A percentile compares a stretch with the other conserved stretches of the same genome.
phyloP scores from a whole-genome alignment of 2,113 vertebrate species.

The Alectura lathami region DNA sequence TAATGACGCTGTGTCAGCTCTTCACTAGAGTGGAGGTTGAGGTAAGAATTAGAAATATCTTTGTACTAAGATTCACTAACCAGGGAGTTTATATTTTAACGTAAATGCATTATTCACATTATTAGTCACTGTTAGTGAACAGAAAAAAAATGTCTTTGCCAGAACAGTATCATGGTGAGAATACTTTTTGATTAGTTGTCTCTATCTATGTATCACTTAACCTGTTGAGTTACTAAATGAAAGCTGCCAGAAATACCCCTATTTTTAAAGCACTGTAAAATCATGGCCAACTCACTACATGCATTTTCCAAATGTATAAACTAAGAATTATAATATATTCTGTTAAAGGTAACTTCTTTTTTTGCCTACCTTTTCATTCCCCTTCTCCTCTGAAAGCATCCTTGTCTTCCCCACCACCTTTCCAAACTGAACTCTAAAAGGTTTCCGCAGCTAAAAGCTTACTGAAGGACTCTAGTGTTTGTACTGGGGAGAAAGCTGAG shows the following conservation, averaged over 20 bases:
- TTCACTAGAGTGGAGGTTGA: slow-evolving; percentile 93
- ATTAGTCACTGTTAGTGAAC: not conserved
- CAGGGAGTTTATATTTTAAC: not conserved
- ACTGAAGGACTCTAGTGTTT: not conserved
- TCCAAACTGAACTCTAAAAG: not conserved
- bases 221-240: not conserved
- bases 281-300: not conserved
- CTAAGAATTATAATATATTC: not conserved
- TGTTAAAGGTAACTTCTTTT: not conserved
- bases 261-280: not conserved
- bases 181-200: not conserved
- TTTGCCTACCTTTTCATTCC: not conserved
- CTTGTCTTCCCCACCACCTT: not conserved
- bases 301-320: not conserved
- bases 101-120: not conserved
- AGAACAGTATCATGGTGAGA: not conserved
- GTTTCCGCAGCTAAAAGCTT: not conserved
- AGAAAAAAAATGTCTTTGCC: not conserved
- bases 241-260: not conserved
- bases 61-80: not conserved
- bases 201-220: not conserved
- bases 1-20: slow-evolving; percentile 88
- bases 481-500: not conserved
- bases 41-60: slow-evolving; percentile 75
- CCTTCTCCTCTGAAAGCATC: not conserved